Percentiles rank a stretch among this genome's conserved stretches.
Evolutionary conservation across 2,113 vertebrate species (phyloP).

Genomic region (Menidia beryllina): DNA sequence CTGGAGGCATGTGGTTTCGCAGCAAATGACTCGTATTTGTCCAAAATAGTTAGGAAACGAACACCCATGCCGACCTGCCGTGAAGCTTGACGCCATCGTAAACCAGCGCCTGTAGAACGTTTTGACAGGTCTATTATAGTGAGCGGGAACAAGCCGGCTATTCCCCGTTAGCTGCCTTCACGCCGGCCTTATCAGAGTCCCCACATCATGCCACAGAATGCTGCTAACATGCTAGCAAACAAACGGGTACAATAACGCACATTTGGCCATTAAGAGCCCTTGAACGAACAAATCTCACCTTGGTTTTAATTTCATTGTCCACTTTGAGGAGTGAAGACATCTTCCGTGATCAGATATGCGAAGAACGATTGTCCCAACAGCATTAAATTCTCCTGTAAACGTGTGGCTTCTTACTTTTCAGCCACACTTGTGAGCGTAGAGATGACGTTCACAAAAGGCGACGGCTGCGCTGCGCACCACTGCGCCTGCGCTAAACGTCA

Average conservation of each 20-base stretch:
- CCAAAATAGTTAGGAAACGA: rapidly evolving
- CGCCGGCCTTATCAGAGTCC: constrained; percentile 28
- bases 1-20: constrained; percentile 20
- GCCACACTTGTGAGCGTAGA: constrained; percentile 81
- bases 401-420: constrained; percentile 79
- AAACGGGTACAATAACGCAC: constrained; percentile 38
- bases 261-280: rapidly evolving
- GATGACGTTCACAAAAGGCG: constrained; percentile 74
- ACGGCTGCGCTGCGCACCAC: constrained; percentile 14
- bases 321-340: constrained; percentile 97
- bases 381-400: constrained; percentile 65
- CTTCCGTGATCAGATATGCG: constrained; percentile 65
- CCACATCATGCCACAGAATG: constrained; percentile 50
- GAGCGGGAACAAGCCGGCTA: constrained; percentile 61
- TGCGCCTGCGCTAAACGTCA: constrained; percentile 60
- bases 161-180: constrained; percentile 18
- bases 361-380: constrained; percentile 67
- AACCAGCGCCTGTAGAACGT: rapidly evolving
- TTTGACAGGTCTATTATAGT: constrained; percentile 10
- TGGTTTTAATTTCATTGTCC: constrained; percentile 94
- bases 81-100: rapidly evolving
- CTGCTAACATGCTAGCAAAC: constrained; percentile 53
- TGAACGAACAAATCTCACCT: constrained; percentile 77
- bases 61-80: rapidly evolving
- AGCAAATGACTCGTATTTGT: not conserved